Evolutionary conservation across 2,888 invertebrate genomes (phyloP), one percentile per base, ranked within the genome.

Genomic region (Laothoe populi): DNA sequence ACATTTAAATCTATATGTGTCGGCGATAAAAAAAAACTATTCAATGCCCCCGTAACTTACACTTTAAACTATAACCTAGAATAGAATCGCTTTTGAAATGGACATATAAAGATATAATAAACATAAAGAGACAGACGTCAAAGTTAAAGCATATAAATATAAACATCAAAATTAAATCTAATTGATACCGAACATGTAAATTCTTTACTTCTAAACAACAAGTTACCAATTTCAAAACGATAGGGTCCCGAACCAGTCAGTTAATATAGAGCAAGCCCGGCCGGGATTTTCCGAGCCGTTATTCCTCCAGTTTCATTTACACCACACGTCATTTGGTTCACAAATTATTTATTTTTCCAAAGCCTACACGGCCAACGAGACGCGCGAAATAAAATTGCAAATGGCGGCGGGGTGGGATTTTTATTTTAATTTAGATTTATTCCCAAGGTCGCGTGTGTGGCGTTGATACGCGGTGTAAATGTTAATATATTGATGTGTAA

Each of bases 371-470:
- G 5, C 53, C 19, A 19, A 7, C 19, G 19, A 19, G 53, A 19
- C 16, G 53, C 35, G 31, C 19, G 53, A 31, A 26, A 19, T 35
- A 19, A 53, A 53, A 53, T 53, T 53, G 53, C 35, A 53, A 53
- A 53, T 53, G 53, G 31, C 35, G 53, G 31, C 31, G 48, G 44
- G 5, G 46, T 16, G 3, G 16, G 49, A 19, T 53, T 53, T 49
- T 53, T 53, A 53, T 53, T 53, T 53, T 53, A 53, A 53, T 53
- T 53, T 35, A 19, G 19, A 53, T 53, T 53, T 53, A 53, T 53
- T 19, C 35, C 35, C 53, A 53, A 53, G 35, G 53, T 35, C 10
- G 35, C 1, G 8, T 19, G 44, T 16, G 44, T 44, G 38, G 38
- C 19, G 16, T 19, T 44, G 19, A 44, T 44, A 8, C 2, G 46